Evolutionary conservation across 2,113 vertebrate species (phyloP).

Genomic region (Nematolebias whitei): DNA sequence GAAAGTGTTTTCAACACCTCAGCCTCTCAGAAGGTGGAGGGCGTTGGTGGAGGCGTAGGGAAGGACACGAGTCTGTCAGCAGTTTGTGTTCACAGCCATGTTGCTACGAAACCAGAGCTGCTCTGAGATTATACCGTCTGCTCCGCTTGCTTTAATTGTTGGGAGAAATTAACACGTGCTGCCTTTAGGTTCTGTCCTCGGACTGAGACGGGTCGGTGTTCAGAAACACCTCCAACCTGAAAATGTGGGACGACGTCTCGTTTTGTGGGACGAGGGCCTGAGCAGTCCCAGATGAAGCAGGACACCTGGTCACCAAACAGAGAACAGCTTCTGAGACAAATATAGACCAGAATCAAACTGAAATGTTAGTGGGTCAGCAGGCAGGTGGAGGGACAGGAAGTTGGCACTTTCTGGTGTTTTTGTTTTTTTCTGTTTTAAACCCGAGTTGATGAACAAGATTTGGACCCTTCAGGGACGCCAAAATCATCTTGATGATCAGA

Average conservation of each 20-base stretch:
- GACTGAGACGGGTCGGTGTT: too few species aligned
- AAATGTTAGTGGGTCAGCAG: constrained; percentile 50
- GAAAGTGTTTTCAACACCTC: constrained; percentile 43
- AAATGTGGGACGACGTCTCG: neutral
- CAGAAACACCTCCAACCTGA: too few species aligned
- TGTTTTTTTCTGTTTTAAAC: too few species aligned
- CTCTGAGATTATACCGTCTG: constrained; percentile 81
- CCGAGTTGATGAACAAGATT: too few species aligned
- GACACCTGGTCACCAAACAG: constrained; percentile 46
- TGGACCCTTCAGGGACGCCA: too few species aligned
- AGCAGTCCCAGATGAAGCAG: too few species aligned
- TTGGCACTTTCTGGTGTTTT: too few species aligned
- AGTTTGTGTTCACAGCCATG: constrained; percentile 64
- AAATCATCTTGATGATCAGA: too few species aligned
- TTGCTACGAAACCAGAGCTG: constrained; percentile 81
- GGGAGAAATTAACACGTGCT: constrained; percentile 46
- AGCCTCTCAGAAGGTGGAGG: constrained; percentile 36
- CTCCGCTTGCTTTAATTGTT: constrained; percentile 74
- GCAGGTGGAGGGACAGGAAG: neutral
- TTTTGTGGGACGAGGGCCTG: neutral
- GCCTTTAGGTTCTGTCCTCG: constrained; percentile 61
- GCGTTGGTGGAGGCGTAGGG: constrained; percentile 40
- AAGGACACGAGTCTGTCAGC: constrained; percentile 67
- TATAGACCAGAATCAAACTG: constrained; percentile 29
- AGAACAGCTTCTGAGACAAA: constrained; percentile 26